A percentile compares a stretch with the other conserved stretches of the same genome.
These are phyloP conservation scores for Heterodera filipjevi DNA, from an alignment of 2,888 invertebrate species.

Conservation along the genomic window DNA sequence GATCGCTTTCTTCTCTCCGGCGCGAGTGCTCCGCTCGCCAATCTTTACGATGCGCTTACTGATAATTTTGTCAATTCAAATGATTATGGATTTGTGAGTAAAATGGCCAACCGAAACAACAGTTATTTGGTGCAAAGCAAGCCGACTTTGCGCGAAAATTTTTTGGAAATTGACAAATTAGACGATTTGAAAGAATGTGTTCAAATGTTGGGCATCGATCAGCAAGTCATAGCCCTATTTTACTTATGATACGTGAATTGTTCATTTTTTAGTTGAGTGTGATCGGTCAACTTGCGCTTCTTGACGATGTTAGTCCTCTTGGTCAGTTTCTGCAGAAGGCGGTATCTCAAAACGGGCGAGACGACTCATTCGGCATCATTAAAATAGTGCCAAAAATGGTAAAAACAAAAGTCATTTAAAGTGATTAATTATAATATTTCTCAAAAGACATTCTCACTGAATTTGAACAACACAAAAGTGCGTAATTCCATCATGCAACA, in stretches of 20 bases:
- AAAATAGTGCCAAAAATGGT: neutral
- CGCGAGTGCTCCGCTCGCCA: neutral
- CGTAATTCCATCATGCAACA: neutral
- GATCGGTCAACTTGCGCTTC: neutral
- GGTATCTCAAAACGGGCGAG: neutral
- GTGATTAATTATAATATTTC: neutral
- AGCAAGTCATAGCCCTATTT: neutral
- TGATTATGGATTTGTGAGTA: neutral
- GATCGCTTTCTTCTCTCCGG: too few relatives aligned
- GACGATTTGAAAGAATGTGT: neutral
- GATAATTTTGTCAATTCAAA: neutral
- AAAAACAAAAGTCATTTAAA: neutral
- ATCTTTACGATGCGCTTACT: neutral
- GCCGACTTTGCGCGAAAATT: too few relatives aligned
- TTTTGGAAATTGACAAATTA: neutral
- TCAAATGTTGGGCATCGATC: neutral
- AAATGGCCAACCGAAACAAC: neutral
- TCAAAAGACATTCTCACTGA: neutral
- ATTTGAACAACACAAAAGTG: neutral
- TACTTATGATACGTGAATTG: too few relatives aligned
- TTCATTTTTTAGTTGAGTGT: neutral
- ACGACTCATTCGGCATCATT: neutral
- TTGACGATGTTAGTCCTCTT: neutral
- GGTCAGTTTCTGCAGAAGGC: neutral
- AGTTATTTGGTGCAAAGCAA: too few relatives aligned